Base-by-base conservation (phyloP, 2,888 invertebrate genomes). In the Fabriciana adippe region DNA sequence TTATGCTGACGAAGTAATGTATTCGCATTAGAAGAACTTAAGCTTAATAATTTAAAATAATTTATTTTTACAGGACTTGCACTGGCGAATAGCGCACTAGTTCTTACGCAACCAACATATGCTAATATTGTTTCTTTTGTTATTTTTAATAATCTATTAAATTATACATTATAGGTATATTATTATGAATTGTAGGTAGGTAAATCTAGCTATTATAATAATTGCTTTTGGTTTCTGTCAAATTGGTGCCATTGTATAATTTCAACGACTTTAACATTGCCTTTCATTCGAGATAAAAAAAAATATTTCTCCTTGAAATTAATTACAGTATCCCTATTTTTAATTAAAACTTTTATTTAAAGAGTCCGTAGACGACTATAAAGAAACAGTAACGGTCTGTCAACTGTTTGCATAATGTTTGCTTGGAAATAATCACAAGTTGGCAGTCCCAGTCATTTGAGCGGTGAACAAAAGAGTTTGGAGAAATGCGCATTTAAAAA, bases 341-440 rank as follows among this genome's bases (percentile, higher is more conserved):
- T 72, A 71, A 73, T 71, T 73, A 71, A 73, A 73, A 73, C 67
- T 70, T 70, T 66, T 68, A 67, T 69, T 69, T 66, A 61, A 47
- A 65, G 35, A 61, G 64, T 66, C 66, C 68, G 63, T 66, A 67
- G 57, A 59, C 50, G 53, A 66, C 68, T 59, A 51, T 75, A 74
- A 72, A 73, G 73, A 79, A 75, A 78, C 77, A 77, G 74, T 74
- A 75, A 73, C 73, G 75, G 76, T 77, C 75, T 73, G 76, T 77
- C 75, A 74, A 73, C 74, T 74, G 79, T 81, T 82, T 81, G 78
- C 81, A 82, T 81, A 82, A 79, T 78, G 78, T 78, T 81, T 79
- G 76, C 76, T 76, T 77, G 72, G 69, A 79, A 80, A 82, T 81
- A 81, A 78, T 81, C 77, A 75, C 75, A 74, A 81, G 78, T 80